Conservation (phyloP, 2,888 invertebrate species). For the Nemoura dubitans region DNA sequence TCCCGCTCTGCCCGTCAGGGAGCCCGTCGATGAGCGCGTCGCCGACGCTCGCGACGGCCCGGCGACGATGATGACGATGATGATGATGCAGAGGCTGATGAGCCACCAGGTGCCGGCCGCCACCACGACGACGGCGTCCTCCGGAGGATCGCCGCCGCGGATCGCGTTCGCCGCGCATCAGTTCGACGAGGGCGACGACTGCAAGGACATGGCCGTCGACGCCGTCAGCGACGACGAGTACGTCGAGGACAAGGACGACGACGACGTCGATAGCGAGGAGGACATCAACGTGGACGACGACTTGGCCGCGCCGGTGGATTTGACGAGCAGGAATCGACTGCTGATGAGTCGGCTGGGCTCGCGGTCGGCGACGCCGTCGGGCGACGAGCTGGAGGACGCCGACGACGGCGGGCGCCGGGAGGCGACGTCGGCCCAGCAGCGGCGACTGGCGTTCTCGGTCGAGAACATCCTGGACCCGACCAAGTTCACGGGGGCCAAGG, state of each 20-base stretch:
- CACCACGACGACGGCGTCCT: background rate
- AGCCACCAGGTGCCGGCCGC: constrained; percentile 43
- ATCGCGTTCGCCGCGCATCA: constrained; percentile 43
- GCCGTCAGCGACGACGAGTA: constrained; percentile 40
- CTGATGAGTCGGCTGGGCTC: constrained; percentile 34
- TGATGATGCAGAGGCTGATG: constrained; percentile 50
- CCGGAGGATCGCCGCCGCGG: constrained; percentile 39
- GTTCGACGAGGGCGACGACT: constrained; percentile 22
- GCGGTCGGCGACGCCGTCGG: constrained; percentile 5
- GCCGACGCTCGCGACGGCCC: background rate
- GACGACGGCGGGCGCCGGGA: constrained; percentile 21
- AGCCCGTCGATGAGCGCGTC: too few species aligned
- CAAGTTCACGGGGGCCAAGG: constrained; percentile 78
- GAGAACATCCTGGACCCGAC: constrained; percentile 91
- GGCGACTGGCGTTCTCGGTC: constrained; percentile 83
- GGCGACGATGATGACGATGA: constrained; percentile 49
- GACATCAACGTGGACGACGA: constrained; percentile 46
- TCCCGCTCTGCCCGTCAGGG: too few species aligned
- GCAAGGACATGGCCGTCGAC: constrained; percentile 33
- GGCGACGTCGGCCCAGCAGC: constrained; percentile 55
- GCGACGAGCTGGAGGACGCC: constrained; percentile 21
- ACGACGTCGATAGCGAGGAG: constrained; percentile 48
- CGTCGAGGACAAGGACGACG: constrained; percentile 49
- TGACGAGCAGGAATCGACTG: constrained; percentile 48
- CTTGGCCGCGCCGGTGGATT: constrained; percentile 49